These are phyloP conservation scores for Coenobita brevimanus DNA, from an alignment of 1,140 invertebrate species.

Conservation along the genomic window DNA sequence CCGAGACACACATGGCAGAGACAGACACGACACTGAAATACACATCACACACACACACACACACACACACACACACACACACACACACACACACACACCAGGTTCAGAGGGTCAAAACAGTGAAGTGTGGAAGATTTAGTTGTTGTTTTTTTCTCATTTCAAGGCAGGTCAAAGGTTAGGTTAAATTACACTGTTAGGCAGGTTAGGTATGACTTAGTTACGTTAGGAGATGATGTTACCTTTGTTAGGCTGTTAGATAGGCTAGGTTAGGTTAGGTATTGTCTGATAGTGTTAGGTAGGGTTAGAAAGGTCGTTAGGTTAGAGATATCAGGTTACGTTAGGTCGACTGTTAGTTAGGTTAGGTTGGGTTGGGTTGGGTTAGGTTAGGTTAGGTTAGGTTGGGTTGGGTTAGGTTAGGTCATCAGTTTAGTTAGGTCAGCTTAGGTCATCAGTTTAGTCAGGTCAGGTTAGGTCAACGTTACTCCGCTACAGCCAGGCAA, in stretches of 20 bases:
- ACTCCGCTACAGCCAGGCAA: too few species aligned
- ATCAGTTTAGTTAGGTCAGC: slow-evolving; percentile 50
- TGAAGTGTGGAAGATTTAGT: neutral
- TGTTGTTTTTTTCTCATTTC: neutral
- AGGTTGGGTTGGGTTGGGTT: slow-evolving; percentile 51
- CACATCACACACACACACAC: too few species aligned
- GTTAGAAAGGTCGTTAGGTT: too few species aligned
- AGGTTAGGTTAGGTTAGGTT: slow-evolving; percentile 28
- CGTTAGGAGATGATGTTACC: slow-evolving; percentile 50
- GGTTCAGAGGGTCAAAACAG: neutral
- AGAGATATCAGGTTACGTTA: neutral
- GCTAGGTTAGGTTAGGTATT: slow-evolving; percentile 54
- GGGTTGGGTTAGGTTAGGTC: slow-evolving; percentile 25
- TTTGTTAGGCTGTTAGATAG: slow-evolving; percentile 36
- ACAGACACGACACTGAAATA: too few species aligned
- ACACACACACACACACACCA: neutral
- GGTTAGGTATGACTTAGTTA: slow-evolving; percentile 50
- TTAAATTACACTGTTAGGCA: too few species aligned
- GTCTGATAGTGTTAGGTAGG: slow-evolving; percentile 28
- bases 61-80: slow-evolving; percentile 1
- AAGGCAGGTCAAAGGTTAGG: slow-evolving; percentile 49
- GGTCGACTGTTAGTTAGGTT: slow-evolving; percentile 36
- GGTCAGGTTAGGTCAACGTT: slow-evolving; percentile 52
- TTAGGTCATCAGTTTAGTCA: slow-evolving; percentile 51
- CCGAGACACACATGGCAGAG: too few species aligned